These are phyloP conservation scores for Parazoanthus swiftii DNA, from an alignment of 92 coral and sea anemone genomes.

Conservation along the genomic window DNA sequence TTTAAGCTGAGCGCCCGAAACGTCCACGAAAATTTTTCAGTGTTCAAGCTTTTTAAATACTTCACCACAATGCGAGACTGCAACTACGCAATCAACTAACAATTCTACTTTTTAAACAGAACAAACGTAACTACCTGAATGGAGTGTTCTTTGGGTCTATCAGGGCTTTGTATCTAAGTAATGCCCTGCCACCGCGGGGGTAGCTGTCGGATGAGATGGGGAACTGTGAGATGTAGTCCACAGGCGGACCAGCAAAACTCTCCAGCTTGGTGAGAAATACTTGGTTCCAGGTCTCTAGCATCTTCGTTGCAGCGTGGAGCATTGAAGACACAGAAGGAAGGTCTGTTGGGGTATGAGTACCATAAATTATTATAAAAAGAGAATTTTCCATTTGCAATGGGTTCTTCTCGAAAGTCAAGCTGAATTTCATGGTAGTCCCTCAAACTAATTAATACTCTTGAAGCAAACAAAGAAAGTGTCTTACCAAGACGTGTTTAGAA, in stretches of 20 bases:
- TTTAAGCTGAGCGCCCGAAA: no score
- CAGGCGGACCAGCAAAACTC: slow-evolving; percentile 84
- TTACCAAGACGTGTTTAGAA: no score
- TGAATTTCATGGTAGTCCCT: no score
- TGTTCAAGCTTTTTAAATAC: no score
- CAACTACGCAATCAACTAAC: no score
- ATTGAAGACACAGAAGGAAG: slow-evolving; percentile 93
- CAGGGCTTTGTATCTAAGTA: slow-evolving; percentile 93
- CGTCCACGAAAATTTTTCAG: no score
- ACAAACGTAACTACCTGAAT: slow-evolving; percentile 62
- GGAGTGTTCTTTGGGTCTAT: slow-evolving; percentile 95
- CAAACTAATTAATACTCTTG: no score
- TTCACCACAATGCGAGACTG: no score
- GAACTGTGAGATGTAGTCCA: slow-evolving; percentile 82
- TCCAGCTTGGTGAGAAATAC: slow-evolving; percentile 79
- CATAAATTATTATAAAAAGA: not conserved
- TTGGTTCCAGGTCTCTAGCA: slow-evolving; percentile 91
- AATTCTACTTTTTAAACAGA: not conserved
- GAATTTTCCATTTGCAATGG: not conserved
- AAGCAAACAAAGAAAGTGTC: no score
- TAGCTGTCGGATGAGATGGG: slow-evolving; percentile 87
- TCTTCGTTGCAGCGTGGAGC: slow-evolving; percentile 91
- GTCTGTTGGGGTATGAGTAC: slow-evolving; percentile 49
- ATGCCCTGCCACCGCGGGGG: slow-evolving; percentile 94
- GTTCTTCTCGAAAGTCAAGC: not conserved